Conservation (phyloP, 1,140 invertebrate genomes). For the Drosophila setifemur region DNA sequence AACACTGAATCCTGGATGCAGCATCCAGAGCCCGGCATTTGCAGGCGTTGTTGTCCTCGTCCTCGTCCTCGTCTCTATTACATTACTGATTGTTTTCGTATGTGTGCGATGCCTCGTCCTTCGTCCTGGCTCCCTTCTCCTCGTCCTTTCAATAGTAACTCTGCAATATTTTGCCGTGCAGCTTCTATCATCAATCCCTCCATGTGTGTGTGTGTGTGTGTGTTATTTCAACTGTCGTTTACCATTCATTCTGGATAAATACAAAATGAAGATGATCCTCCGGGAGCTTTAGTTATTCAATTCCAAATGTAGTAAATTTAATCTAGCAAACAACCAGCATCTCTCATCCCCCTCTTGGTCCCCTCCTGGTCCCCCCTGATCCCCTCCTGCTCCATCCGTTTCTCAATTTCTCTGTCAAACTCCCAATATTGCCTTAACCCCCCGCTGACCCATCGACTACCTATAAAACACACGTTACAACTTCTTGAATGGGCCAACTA, state of each 20-base stretch:
- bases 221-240: constrained; percentile 73
- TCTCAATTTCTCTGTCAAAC: neutral
- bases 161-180: constrained; percentile 70
- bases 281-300: constrained; percentile 80
- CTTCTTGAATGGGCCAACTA: constrained; percentile 42
- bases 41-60: constrained; percentile 38
- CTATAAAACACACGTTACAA: constrained; percentile 45
- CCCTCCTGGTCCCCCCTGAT: too few species aligned
- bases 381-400: neutral
- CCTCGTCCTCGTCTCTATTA: constrained; percentile 63
- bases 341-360: neutral
- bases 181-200: constrained; percentile 55
- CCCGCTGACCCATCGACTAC: constrained; percentile 6
- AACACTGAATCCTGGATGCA: neutral
- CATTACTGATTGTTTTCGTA: constrained; percentile 78
- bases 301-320: constrained; percentile 80
- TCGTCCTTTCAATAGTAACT: constrained; percentile 57
- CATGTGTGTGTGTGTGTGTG: constrained; percentile 20
- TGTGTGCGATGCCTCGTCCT: constrained; percentile 27
- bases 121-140: constrained; percentile 8
- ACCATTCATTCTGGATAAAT: constrained; percentile 80
- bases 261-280: constrained; percentile 80
- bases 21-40: constrained; percentile 10
- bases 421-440: constrained; percentile 16
- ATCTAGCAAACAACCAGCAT: constrained; percentile 63